Evolutionary conservation across 2,888 invertebrate species (phyloP), one percentile per base, ranked within the genome.

Genomic region (Lacanobia wlatinum): DNA sequence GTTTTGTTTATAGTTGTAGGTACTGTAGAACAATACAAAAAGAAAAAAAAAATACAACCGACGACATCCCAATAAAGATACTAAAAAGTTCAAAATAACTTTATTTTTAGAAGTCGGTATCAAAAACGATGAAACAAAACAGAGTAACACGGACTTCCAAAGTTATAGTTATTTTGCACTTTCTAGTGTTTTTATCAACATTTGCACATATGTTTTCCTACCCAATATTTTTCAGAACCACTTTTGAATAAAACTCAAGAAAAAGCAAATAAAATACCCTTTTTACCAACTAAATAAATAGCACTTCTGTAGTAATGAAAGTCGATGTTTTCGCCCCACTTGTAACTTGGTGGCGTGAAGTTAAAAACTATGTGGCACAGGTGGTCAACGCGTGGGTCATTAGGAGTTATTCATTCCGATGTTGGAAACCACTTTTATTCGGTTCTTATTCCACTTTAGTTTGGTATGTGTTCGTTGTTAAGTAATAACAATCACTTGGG

Each of bases 351-450:
- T 21, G 55, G 48, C 34, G 16, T 67, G n/a, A 43, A 60, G 65
- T 71, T 40, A 43, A n/a, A 60, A 71, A 67, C 38, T 64, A 46
- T 48, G 40, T 56, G 62, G 52, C 66, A 1, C 79, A 73, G 79
- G 67, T 78, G 79, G 79, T 50, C 56, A 38, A 53, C 50, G 10
- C 43, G 66, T 48, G 16, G 56, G 16, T 78, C 73, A 67, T 82
- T 79, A 79, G 16, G 56, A 43, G 28, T 62, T 78, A 78, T 68
- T 68, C 67, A 78, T 68, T 73, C 16, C 46, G 1, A 23, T 23
- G 50, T 40, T 43, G 38, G 5, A 50, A 65, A 58, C 69, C 63
- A 34, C 38, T 65, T 77, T 59, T 56, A 64, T 56, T 61, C 10
- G 8, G 10, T 40, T 62, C 78, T 71, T 63, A 61, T 56, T 43